Percentiles rank a stretch among this genome's conserved stretches.
These are phyloP conservation scores for Alfaro cultratus DNA, from an alignment of 2,797 vertebrate species.

Conservation along the genomic window DNA sequence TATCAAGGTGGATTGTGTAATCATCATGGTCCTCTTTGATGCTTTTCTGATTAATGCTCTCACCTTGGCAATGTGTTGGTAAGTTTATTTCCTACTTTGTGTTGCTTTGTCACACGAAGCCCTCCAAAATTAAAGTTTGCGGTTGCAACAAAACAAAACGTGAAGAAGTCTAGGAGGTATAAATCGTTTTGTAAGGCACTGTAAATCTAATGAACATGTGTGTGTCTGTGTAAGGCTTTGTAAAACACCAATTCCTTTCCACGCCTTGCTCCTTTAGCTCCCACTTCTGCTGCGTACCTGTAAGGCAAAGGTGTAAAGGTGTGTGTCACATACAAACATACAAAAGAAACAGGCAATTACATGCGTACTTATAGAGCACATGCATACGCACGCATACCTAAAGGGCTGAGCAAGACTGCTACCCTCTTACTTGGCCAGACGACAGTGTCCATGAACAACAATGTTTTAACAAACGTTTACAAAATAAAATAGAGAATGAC, in stretches of 20 bases:
- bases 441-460: constrained; percentile 58
- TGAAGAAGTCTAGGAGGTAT: neutral
- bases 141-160: neutral
- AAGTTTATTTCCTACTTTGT: neutral
- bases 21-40: neutral
- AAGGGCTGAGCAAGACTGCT: constrained; percentile 65
- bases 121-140: neutral
- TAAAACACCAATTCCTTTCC: constrained; percentile 55
- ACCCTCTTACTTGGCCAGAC: constrained; percentile 74
- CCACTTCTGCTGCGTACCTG: constrained; percentile 77
- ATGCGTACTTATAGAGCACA: constrained; percentile 63
- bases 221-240: constrained; percentile 73
- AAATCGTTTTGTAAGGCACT: neutral
- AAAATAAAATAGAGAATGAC: constrained; percentile 35
- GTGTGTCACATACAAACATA: constrained; percentile 71
- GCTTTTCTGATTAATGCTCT: neutral
- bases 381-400: constrained; percentile 66
- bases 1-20: too few species aligned
- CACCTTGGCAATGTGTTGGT: neutral
- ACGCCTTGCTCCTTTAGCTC: constrained; percentile 72
- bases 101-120: neutral
- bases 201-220: constrained; percentile 28
- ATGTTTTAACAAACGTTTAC: constrained; percentile 38
- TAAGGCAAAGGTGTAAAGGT: constrained; percentile 75
- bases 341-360: constrained; percentile 63